Percentiles rank a stretch among this genome's conserved stretches.
These are phyloP conservation scores for cat (Felis catus) DNA, from an alignment of 2,113 vertebrate genomes.

Conservation along the genomic window DNA sequence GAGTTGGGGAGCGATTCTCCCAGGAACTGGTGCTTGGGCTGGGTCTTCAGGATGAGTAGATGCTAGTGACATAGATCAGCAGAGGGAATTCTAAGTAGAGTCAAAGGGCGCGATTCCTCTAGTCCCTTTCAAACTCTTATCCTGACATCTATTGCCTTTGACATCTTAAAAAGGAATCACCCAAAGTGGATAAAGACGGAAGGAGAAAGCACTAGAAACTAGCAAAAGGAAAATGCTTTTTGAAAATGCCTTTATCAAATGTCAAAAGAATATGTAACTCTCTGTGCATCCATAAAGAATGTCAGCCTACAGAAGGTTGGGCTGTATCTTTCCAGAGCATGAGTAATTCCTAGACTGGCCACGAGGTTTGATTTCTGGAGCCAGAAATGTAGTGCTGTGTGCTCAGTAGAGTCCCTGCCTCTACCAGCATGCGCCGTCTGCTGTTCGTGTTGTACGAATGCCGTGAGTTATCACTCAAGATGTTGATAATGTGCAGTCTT, in stretches of 20 bases:
- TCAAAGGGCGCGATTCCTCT: neutral
- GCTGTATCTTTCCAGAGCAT: neutral
- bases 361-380: neutral
- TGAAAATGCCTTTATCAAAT: neutral
- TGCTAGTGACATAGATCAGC: neutral
- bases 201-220: neutral
- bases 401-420: neutral
- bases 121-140: neutral
- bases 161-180: neutral
- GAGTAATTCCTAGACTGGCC: neutral
- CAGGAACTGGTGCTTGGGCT: neutral
- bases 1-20: neutral
- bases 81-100: neutral
- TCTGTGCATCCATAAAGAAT: neutral
- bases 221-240: conserved; percentile 1
- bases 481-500: neutral
- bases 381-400: neutral
- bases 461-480: neutral
- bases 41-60: neutral
- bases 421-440: neutral
- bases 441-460: neutral
- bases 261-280: neutral
- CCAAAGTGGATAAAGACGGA: neutral
- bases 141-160: neutral
- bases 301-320: neutral